phyloP scores from a whole-genome alignment of 2,888 invertebrate species.

The Eupithecia centaureata region DNA sequence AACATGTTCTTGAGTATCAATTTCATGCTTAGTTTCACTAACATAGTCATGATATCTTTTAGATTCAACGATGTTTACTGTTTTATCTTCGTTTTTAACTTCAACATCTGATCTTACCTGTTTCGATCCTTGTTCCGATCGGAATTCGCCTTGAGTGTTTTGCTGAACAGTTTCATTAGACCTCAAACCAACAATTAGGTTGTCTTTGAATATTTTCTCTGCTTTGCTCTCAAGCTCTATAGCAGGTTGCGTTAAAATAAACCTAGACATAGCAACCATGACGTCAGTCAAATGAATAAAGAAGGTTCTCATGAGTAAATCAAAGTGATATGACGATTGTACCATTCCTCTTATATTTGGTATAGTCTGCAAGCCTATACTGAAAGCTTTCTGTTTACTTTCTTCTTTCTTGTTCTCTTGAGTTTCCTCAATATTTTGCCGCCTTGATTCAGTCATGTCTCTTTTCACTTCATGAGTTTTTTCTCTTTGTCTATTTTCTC shows the following conservation, averaged over 20 bases:
- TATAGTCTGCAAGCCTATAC: slow-evolving; percentile 70
- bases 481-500: slow-evolving; percentile 30
- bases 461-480: slow-evolving; percentile 34
- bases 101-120: slow-evolving; percentile 17
- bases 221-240: slow-evolving; percentile 39
- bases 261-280: slow-evolving; percentile 75
- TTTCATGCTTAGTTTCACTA: slow-evolving; percentile 11
- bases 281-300: slow-evolving; percentile 77
- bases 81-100: slow-evolving; percentile 22
- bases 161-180: slow-evolving; percentile 36
- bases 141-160: slow-evolving; percentile 30
- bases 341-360: slow-evolving; percentile 66
- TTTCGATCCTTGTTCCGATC: slow-evolving; percentile 10
- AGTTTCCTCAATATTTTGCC: slow-evolving; percentile 17
- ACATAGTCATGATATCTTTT: slow-evolving; percentile 20
- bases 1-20: slow-evolving; percentile 25
- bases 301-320: slow-evolving; percentile 72
- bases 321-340: slow-evolving; percentile 65
- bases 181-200: slow-evolving; percentile 40
- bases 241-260: slow-evolving; percentile 63
- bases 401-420: slow-evolving; percentile 37
- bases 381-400: slow-evolving; percentile 64
- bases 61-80: slow-evolving; percentile 24
- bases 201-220: slow-evolving; percentile 41
- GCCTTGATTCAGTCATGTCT: slow-evolving; percentile 30